These are phyloP conservation scores for Saccostrea cuccullata DNA, from an alignment of 1,140 invertebrate genomes.

Conservation along the genomic window DNA sequence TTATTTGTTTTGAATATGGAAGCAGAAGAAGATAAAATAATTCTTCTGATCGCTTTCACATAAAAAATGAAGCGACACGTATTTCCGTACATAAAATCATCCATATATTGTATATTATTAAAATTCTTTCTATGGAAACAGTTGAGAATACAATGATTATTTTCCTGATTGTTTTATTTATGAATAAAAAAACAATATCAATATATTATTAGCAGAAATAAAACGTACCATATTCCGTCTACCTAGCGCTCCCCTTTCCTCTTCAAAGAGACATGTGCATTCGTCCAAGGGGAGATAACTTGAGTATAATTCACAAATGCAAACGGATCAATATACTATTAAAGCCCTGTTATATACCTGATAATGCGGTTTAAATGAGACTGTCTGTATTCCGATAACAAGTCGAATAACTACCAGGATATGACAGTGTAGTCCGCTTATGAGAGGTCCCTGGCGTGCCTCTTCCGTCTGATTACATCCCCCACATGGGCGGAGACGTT, in stretches of 20 bases:
- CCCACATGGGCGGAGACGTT: constrained; percentile 2
- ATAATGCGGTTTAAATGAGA: neutral
- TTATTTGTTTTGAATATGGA: no score
- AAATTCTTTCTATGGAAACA: no score
- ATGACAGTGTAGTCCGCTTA: neutral
- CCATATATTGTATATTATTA: no score
- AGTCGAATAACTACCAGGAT: neutral
- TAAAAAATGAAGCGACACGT: no score
- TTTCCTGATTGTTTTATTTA: no score
- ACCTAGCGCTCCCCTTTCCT: neutral
- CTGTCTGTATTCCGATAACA: constrained; percentile 21
- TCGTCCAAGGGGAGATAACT: neutral
- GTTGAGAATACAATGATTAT: no score
- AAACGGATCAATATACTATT: constrained; percentile 14
- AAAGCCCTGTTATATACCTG: neutral
- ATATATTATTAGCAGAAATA: neutral
- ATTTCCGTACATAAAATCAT: no score
- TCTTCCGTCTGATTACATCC: neutral
- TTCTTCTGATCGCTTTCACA: no score
- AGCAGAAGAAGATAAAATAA: no score
- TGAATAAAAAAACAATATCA: neutral
- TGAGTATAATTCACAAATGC: constrained; percentile 1
- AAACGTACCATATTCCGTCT: neutral
- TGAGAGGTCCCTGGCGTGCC: neutral
- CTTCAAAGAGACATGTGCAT: neutral